Conservation (phyloP, 2,888 invertebrate species). For the Netelia inedita region DNA sequence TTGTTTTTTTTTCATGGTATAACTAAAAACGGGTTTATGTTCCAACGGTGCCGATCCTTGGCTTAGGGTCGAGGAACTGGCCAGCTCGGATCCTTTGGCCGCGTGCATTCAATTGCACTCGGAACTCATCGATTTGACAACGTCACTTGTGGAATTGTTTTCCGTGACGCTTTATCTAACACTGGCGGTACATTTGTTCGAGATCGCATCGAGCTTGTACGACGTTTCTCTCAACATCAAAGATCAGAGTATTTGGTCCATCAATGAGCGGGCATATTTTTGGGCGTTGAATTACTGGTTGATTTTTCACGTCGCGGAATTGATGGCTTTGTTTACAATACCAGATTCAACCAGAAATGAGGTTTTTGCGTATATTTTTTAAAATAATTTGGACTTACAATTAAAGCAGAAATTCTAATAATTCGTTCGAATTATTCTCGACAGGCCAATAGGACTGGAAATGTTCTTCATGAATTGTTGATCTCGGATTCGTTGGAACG, state of each 20-base stretch:
- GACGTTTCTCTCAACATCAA: constrained; percentile 32
- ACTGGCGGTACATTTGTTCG: constrained; percentile 36
- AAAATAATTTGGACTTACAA: background rate
- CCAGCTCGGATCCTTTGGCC: constrained; percentile 14
- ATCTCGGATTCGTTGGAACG: background rate
- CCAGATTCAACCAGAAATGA: constrained; percentile 51
- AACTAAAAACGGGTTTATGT: background rate
- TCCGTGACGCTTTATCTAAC: constrained; percentile 49
- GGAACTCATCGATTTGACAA: constrained; percentile 37
- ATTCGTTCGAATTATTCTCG: background rate
- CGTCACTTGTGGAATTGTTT: constrained; percentile 27
- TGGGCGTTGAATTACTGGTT: constrained; percentile 30
- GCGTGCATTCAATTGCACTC: constrained; percentile 42
- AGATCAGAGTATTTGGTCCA: constrained; percentile 13
- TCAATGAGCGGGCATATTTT: background rate
- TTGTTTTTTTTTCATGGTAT: background rate
- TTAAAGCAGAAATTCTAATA: background rate
- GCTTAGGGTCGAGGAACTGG: constrained; percentile 14
- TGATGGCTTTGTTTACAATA: constrained; percentile 43
- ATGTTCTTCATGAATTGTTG: constrained; percentile 24
- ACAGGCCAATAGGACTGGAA: constrained; percentile 53
- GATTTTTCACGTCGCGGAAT: constrained; percentile 26
- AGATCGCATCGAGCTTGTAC: constrained; percentile 42
- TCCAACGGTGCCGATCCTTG: no score
- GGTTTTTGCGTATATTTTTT: constrained; percentile 19